A percentile compares a stretch with the other conserved stretches of the same genome.
These are phyloP conservation scores for Urocynchramus pylzowi DNA, from an alignment of 2,113 vertebrate species.

Conservation along the genomic window DNA sequence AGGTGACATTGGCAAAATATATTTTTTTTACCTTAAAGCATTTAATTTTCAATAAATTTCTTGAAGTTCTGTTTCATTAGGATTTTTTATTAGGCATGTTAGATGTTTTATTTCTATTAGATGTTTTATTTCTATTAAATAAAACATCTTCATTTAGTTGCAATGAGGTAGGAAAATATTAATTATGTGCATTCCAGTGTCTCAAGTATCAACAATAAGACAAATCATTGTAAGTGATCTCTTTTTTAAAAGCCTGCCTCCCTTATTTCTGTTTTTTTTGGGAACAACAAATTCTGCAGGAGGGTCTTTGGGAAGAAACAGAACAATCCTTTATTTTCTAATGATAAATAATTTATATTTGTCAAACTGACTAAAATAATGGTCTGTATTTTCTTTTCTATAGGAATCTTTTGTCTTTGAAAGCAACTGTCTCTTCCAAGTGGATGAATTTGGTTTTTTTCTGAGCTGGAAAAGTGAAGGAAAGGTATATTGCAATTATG, in stretches of 20 bases:
- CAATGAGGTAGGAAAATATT: neutral
- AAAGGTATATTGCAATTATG: conserved; percentile 79
- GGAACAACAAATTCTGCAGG: neutral
- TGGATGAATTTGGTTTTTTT: conserved; percentile 97
- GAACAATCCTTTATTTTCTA: neutral
- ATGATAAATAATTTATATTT: neutral
- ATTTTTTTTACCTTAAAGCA: neutral
- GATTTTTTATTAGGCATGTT: neutral
- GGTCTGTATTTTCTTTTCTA: conserved; percentile 17
- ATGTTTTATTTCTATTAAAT: neutral
- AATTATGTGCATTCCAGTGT: neutral
- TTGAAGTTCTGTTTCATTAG: neutral
- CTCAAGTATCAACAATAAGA: neutral
- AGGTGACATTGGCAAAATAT: neutral
- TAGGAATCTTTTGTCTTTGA: conserved; percentile 96
- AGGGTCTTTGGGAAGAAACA: neutral
- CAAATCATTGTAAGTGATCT: neutral
- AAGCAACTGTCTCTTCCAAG: conserved; percentile 90
- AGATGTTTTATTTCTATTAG: no score
- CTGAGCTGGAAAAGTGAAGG: conserved; percentile 96
- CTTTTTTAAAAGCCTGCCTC: neutral
- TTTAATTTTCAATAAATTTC: neutral
- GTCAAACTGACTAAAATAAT: neutral
- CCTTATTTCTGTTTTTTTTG: neutral
- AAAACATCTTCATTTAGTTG: neutral